A percentile compares a stretch with the other conserved stretches of the same genome.
Conservation (phyloP, 2,888 invertebrate genomes). For the Leucozona laternaria region DNA sequence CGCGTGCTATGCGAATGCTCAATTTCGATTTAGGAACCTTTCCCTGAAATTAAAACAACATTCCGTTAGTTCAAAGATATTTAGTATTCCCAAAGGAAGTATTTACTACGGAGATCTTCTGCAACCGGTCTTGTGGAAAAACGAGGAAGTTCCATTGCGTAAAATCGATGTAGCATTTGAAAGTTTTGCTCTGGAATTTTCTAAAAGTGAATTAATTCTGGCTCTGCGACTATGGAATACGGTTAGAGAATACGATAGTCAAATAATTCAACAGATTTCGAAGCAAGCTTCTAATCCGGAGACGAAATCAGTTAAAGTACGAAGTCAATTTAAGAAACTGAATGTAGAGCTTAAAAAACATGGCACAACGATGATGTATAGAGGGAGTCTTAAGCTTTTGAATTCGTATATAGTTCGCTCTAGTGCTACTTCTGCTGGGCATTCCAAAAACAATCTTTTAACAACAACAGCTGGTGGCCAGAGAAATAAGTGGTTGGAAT, state of each 20-base stretch:
- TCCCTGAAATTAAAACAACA: conserved; percentile 77
- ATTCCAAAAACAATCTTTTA: conserved; percentile 9
- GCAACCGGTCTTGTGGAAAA: conserved; percentile 80
- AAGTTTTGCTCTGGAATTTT: conserved; percentile 79
- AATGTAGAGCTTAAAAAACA: conserved; percentile 40
- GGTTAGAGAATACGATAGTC: conserved; percentile 31
- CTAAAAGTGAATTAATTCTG: conserved; percentile 79
- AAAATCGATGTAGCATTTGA: conserved; percentile 79
- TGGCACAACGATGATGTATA: conserved; percentile 29
- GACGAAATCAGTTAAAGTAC: neutral
- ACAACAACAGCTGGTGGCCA: conserved; percentile 30
- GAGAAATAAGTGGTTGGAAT: conserved; percentile 79
- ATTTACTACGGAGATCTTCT: conserved; percentile 78
- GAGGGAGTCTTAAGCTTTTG: conserved; percentile 76
- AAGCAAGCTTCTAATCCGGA: neutral
- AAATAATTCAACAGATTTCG: conserved; percentile 17
- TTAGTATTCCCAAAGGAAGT: conserved; percentile 79
- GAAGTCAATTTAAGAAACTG: conserved; percentile 37
- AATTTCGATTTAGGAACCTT: conserved; percentile 80
- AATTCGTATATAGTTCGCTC: conserved; percentile 76
- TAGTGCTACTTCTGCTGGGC: conserved; percentile 11
- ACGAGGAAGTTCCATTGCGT: conserved; percentile 76
- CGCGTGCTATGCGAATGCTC: conserved; percentile 85
- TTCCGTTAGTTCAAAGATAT: conserved; percentile 75
- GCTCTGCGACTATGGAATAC: conserved; percentile 73